Evolutionary conservation across 2,113 vertebrate genomes (phyloP).

Genomic region (Forbesichthys papilliferus): DNA sequence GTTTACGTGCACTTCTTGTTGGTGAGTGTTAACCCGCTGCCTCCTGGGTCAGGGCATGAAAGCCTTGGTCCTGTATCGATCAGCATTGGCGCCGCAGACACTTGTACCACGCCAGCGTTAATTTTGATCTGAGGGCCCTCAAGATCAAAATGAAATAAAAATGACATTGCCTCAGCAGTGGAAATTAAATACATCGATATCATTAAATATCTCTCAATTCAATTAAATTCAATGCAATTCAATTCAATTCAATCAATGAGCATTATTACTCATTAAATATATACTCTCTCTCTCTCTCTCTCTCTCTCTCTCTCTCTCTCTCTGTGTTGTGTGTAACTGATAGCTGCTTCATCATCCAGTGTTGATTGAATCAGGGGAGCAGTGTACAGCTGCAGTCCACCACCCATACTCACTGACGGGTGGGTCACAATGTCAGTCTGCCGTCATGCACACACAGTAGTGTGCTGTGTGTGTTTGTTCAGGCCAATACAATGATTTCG

Average conservation of each 20-base stretch:
- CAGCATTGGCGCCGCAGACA: constrained; percentile 22
- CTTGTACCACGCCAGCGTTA: neutral
- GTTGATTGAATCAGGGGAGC: constrained; percentile 63
- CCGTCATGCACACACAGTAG: neutral
- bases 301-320: neutral
- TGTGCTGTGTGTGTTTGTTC: constrained; percentile 10
- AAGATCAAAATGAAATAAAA: too few species aligned
- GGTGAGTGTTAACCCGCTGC: constrained; percentile 37
- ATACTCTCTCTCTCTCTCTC: neutral
- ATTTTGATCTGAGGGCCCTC: too few species aligned
- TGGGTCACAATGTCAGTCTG: constrained; percentile 6
- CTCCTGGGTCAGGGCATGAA: constrained; percentile 42
- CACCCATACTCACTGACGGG: constrained; percentile 7
- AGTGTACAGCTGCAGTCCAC: constrained; percentile 25
- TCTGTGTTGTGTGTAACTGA: constrained; percentile 55
- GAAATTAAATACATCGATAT: too few species aligned
- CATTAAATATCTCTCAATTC: too few species aligned
- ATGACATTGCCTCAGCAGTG: too few species aligned
- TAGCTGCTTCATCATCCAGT: constrained; percentile 58
- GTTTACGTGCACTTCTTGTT: constrained; percentile 19
- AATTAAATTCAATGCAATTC: too few species aligned
- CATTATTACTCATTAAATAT: constrained; percentile 1
- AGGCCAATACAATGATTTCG: constrained; percentile 24
- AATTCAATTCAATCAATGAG: too few species aligned
- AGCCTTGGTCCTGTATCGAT: constrained; percentile 40